Evolutionary conservation across 2,797 vertebrate genomes (phyloP), one percentile per base, ranked within the genome.

Genomic region (Acrossocheilus fasciatus): DNA sequence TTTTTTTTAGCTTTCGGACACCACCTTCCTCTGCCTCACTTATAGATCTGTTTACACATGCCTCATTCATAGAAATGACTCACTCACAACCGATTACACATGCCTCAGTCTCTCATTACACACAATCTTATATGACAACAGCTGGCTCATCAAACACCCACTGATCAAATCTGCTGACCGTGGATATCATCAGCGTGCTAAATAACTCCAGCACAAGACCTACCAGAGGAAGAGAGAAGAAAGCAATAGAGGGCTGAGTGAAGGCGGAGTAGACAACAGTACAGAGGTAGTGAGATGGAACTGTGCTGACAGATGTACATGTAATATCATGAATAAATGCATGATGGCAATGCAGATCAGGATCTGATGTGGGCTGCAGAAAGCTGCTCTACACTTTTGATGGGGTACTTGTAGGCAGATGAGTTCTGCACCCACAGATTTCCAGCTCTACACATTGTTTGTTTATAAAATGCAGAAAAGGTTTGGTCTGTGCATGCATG

Each of bases 311-410:
- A 69, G 74, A 54, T 84, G 43, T 74, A 45, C 82, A 45, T 79
- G 74, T 78, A 69, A 69, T 68, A 84, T 76, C 59, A 76, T 84
- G 43, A 36, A 76, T 76, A 76, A 68, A 84, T 84, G 73, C 82
- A 68, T 84, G 64, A 81, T 81, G 62, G 72, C 59, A 54, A 47
- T 83, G 70, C 54, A 77, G 73, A 84, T 84, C 43, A 68, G 45
- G 59, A 75, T 64, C 30, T 50, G n/a, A 74, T 39, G 39, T 18
- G 34, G 39, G 39, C 72, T 75, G 41, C 41, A 34, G 52, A 43
- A 74, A 43, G 18, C 39, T 45, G 36, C 59, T 62, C 39, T 47
- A 12, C 0, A 8, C 39, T 64, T 73, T 75, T 54, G 47, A 70
- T 57, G 47, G 14, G 23, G 18, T 36, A 76, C 34, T 39, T n/a